These are phyloP conservation scores for Etheostoma perlongum DNA, from an alignment of 2,797 vertebrate species.

Conservation along the genomic window DNA sequence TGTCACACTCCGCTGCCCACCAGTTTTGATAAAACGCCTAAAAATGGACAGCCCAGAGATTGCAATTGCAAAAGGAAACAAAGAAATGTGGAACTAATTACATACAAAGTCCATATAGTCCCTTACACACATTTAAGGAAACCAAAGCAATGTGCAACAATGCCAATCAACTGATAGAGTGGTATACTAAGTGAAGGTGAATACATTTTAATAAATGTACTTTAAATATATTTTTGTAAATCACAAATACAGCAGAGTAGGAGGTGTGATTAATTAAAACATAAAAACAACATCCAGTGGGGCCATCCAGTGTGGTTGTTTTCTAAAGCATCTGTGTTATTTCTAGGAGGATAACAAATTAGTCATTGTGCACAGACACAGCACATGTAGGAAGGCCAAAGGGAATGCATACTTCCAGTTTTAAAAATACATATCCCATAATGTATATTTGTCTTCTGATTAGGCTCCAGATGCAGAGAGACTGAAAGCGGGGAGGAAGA, in stretches of 20 bases:
- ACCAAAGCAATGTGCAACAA: background rate
- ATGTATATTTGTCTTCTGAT: slow-evolving; percentile 52
- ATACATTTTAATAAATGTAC: background rate
- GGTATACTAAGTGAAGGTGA: background rate
- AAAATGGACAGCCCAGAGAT: slow-evolving; percentile 11
- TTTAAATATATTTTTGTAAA: background rate
- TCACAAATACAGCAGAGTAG: slow-evolving; percentile 10
- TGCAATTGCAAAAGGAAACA: slow-evolving; percentile 27
- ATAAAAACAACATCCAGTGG: slow-evolving; percentile 32
- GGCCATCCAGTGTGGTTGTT: slow-evolving; percentile 24
- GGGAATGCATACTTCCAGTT: slow-evolving; percentile 15
- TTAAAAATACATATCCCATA: slow-evolving; percentile 53
- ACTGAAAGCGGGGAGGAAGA: slow-evolving; percentile 8
- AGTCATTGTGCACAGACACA: slow-evolving; percentile 40
- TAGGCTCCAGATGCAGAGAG: slow-evolving; percentile 45
- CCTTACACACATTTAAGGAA: background rate
- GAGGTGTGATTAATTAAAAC: slow-evolving; percentile 27
- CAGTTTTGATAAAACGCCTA: slow-evolving; percentile 44
- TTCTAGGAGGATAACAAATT: slow-evolving; percentile 38
- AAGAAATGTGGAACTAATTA: slow-evolving; percentile 33
- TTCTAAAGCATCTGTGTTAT: slow-evolving; percentile 32
- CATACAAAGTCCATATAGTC: background rate
- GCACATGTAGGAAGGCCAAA: slow-evolving; percentile 23
- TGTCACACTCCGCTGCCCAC: slow-evolving; percentile 51
- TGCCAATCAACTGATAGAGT: background rate